Evolutionary conservation across 2,888 invertebrate genomes (phyloP), one percentile per base, ranked within the genome.

Genomic region (Gastracanthus pulcherrimus): DNA sequence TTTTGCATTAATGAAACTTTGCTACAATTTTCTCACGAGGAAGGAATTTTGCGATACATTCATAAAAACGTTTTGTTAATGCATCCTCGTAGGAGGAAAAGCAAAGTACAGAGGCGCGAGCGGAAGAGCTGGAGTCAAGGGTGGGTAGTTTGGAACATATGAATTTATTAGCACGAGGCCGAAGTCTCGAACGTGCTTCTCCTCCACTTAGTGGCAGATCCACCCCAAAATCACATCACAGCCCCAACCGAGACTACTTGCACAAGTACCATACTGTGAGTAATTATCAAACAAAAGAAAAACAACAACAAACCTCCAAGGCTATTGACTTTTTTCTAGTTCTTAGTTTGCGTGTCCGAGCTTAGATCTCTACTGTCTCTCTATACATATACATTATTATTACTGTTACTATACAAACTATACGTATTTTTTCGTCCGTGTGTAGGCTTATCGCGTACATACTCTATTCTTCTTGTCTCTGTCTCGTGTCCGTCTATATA

Each of bases 221-320:
- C 82, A 97, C 98, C 58, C 97, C 97, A 71, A 95, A 95, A 89
- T 94, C 94, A 64, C 94, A 95, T 88, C 96, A 95, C 88, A 96
- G 96, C 87, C 97, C 96, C 48, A 96, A 96, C 90, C 93, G 96
- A 86, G 96, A 96, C 91, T 96, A 96, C 91, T 93, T 96, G 89
- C 98, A 98, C 93, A 98, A 98, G 93, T 98, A 98, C 92, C 98
- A 98, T 92, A 98, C 98, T 92, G 98, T 98, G 93, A 95, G 96
- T 93, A 80, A 85, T 81, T 74, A 66, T 67, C 45, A 67, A 71
- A 78, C 29, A 79, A 77, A 71, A 76, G 13, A 26, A 69, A 62
- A 55, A 76, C 34, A 76, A 74, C 76, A 74, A 76, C 67, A 60
- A 62, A 70, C 45, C 51, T 67, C 77, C 36, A 41, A 48, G 64